Percentiles rank a stretch among this genome's conserved stretches.
These are phyloP conservation scores for Anabacerthia variegaticeps DNA, from an alignment of 2,797 vertebrate species.

Conservation along the genomic window DNA sequence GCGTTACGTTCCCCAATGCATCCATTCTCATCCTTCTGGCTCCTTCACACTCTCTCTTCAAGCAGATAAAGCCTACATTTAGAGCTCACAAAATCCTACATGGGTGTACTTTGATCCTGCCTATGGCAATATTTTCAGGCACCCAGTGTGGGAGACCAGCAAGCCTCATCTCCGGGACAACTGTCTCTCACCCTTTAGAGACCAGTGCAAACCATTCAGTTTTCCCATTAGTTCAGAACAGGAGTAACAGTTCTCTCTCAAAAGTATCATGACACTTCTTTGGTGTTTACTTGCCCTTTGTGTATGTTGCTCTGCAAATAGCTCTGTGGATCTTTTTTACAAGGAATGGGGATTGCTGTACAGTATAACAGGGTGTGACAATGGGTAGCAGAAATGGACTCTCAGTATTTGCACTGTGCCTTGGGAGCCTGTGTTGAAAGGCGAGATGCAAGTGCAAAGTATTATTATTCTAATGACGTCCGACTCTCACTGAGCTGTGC, in stretches of 20 bases:
- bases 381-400: not conserved
- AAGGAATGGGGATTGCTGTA: not conserved
- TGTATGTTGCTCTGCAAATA: not conserved
- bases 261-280: not conserved
- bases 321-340: not conserved
- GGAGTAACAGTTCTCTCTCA: not conserved
- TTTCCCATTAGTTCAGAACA: not conserved
- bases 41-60: not conserved
- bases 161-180: not conserved
- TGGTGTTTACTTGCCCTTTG: not conserved
- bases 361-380: not conserved
- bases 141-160: not conserved
- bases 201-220: not conserved
- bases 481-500: conserved; percentile 4
- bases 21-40: not conserved
- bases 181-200: not conserved
- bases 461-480: conserved; percentile 55
- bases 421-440: conserved; percentile 37
- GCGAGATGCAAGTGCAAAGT: conserved; percentile 2
- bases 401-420: not conserved
- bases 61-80: not conserved
- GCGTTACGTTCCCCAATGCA: not conserved
- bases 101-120: not conserved
- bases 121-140: not conserved
- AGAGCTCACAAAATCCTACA: not conserved